Evolutionary conservation across 2,113 vertebrate genomes (phyloP).

Genomic region (Triplophysa dalaica): DNA sequence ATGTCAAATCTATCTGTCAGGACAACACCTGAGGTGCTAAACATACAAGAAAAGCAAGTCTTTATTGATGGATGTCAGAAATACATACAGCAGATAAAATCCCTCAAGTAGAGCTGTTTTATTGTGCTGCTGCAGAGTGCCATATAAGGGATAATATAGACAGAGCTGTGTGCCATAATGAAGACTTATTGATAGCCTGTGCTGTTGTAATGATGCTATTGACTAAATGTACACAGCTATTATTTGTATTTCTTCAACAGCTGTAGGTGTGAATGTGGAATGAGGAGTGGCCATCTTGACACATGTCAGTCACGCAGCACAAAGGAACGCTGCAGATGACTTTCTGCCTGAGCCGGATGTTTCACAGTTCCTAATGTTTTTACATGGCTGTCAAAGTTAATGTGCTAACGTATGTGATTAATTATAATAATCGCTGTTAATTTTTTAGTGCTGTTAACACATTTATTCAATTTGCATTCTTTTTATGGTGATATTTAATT

Average conservation of each 20-base stretch:
- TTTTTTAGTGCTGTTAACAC: constrained; percentile 7
- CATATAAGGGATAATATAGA: constrained; percentile 68
- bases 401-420: background rate
- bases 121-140: constrained; percentile 58
- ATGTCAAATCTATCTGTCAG: constrained; percentile 39
- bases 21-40: constrained; percentile 32
- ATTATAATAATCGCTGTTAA: background rate
- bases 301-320: constrained; percentile 63
- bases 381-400: background rate
- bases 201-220: constrained; percentile 70
- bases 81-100: constrained; percentile 65
- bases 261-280: constrained; percentile 67
- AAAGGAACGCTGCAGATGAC: constrained; percentile 36
- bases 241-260: constrained; percentile 69
- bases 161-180: constrained; percentile 69
- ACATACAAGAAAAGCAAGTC: constrained; percentile 61
- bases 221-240: constrained; percentile 68
- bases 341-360: constrained; percentile 8
- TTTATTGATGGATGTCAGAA: constrained; percentile 74
- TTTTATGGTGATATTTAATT: constrained; percentile 11
- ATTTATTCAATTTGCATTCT: constrained; percentile 36
- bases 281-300: constrained; percentile 61
- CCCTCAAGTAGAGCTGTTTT: constrained; percentile 59
- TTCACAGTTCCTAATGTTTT: constrained; percentile 26
- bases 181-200: constrained; percentile 70